Evolutionary conservation across 2,113 vertebrate genomes (phyloP).

Genomic region (Thomomys bottae): DNA sequence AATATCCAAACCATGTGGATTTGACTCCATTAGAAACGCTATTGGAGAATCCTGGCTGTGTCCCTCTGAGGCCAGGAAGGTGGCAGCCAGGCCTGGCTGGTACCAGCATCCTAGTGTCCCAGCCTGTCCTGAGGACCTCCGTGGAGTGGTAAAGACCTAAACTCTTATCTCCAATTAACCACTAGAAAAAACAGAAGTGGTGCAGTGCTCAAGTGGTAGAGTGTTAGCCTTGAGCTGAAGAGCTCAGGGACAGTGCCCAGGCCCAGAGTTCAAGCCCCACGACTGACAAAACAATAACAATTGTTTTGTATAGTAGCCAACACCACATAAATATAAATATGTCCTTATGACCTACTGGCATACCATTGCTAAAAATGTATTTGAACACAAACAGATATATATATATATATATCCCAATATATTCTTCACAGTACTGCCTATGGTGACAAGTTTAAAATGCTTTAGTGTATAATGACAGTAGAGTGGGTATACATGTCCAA

Average conservation of each 20-base stretch:
- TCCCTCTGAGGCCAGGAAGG: slow-evolving; percentile 42
- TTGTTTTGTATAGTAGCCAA: neutral
- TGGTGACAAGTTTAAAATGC: slow-evolving; percentile 20
- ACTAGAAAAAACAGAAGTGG: too few species aligned
- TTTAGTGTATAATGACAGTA: neutral
- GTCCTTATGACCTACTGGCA: neutral
- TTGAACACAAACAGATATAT: neutral
- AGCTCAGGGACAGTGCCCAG: too few species aligned
- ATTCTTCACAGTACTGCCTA: neutral
- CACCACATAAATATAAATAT: slow-evolving; percentile 9
- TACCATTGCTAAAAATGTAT: neutral
- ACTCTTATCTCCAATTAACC: too few species aligned
- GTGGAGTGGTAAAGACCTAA: too few species aligned
- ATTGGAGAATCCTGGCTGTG: slow-evolving; percentile 86
- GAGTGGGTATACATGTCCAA: neutral
- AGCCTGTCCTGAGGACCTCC: neutral
- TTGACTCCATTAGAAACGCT: slow-evolving; percentile 92
- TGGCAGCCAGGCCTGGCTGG: neutral
- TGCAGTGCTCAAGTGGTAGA: too few species aligned
- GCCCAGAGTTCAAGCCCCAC: too few species aligned
- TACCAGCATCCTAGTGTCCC: slow-evolving; percentile 47
- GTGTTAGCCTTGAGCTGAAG: too few species aligned
- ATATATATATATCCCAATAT: neutral
- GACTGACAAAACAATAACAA: too few species aligned
- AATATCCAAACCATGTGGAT: slow-evolving; percentile 95